Evolutionary conservation across 92 coral and sea anemone genomes (phyloP).

Genomic region (Umimayanthus chanpuru): DNA sequence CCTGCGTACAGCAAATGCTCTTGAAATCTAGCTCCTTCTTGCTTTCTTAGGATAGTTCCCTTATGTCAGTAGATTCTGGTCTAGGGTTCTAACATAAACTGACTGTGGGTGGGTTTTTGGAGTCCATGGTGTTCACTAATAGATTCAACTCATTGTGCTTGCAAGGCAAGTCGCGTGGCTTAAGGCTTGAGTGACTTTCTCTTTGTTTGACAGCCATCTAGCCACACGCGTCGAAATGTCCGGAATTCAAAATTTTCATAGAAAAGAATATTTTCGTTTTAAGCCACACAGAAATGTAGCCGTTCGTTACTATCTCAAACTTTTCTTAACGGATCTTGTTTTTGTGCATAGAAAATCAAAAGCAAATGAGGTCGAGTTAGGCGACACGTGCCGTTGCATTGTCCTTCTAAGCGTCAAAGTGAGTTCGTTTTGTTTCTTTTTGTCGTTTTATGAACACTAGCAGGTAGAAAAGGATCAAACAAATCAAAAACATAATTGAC

Average conservation of each 20-base stretch:
- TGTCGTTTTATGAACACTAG: conserved; percentile 36
- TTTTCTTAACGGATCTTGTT: neutral
- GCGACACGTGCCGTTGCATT: conserved; percentile 41
- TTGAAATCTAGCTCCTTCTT: neutral
- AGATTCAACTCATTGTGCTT: conserved; percentile 22
- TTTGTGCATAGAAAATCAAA: neutral
- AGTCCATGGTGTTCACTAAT: conserved; percentile 18
- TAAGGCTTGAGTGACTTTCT: conserved; percentile 34
- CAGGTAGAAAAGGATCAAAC: conserved; percentile 39
- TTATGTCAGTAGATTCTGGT: neutral
- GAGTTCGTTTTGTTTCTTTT: conserved; percentile 1
- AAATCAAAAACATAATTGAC: conserved; percentile 21
- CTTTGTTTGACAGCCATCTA: conserved; percentile 1
- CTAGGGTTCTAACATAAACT: neutral
- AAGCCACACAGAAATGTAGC: neutral
- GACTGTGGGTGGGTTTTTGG: conserved; percentile 23
- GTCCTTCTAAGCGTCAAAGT: conserved; percentile 21
- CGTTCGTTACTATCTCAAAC: neutral
- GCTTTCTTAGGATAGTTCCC: neutral
- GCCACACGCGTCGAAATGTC: conserved; percentile 6
- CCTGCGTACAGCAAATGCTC: neutral
- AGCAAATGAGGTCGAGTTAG: neutral
- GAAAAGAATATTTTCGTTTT: neutral
- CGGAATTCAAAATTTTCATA: neutral
- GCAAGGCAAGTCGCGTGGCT: conserved; percentile 47